Base-by-base conservation (phyloP, 2,113 vertebrate genomes). In the Lophura nycthemera region DNA sequence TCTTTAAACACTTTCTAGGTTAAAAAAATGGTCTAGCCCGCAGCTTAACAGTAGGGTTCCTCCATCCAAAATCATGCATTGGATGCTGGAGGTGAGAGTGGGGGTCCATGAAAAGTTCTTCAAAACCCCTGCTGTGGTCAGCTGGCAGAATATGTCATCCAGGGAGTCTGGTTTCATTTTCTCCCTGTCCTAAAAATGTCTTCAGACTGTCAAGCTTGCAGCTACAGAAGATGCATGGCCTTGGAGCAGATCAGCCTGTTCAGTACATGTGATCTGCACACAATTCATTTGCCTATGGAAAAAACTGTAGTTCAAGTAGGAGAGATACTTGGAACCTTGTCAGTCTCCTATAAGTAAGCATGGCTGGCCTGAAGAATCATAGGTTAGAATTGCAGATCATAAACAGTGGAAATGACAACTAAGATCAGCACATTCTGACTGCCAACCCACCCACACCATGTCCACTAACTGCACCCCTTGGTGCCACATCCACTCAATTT, bases 261-360 rank as follows among this genome's bases (percentile, higher is more conserved):
- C 63, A 11, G 50, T 57, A 7, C 19, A 12, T 0, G 1, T 32
- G 17, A 21, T 71, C 65, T 47, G 32, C 56, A n/a, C 0, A 0
- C 32, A 14, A 38, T 67, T 43, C 14, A 21, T 56, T 36, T 89
- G 17, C 50, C 63, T 18, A 11, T 19, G 57, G 54, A 18, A 88
- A 56, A 50, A 89, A 24, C 11, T 72, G 13, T 30, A 54, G 10
- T 21, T 80, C n/a, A 48, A 10, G 43, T 48, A 13, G 42, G 24
- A 52, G 22, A 16, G 27, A 76, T 77, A 24, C 14, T 52, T 45
- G n/a, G 18, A 56, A 6, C 18, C 38, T 72, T 24, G 24, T 36
- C 27, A 48, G 36, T 43, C 76, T 90, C 22, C 76, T 14, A 6
- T 3, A 47, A 52, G 19, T 77, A 92, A 92, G 21, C 18, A 21